Evolutionary conservation across 2,888 invertebrate species (phyloP), one percentile per base, ranked within the genome.

Genomic region (Trypoxylon attenuatum): DNA sequence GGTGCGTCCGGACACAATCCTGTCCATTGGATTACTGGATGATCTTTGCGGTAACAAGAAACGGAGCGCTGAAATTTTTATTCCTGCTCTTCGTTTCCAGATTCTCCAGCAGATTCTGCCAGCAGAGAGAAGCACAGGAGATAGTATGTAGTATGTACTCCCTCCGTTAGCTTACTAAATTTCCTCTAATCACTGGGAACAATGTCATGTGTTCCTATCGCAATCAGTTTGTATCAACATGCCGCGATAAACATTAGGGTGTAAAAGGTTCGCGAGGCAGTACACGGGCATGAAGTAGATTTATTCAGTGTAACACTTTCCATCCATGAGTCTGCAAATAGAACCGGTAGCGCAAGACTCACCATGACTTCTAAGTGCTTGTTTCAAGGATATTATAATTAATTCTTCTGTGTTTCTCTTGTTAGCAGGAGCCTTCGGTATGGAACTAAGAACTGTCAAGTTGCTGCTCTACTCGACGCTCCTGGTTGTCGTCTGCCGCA

Each of bases 401-500:
- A 3, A 29, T 10, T 8, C n/a, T 3, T 4, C 46, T 51, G 18
- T 57, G 45, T 63, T 55, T 64, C 59, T 41, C 59, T 41, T 78
- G 74, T 76, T 69, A 58, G 65, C 71, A 78, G 78, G 72, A 72
- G 65, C 72, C 61, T 61, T 60, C 70, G 64, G 58, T 68, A 84
- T 84, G 84, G 79, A 81, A 55, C 71, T 73, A 61, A 71, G 77
- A 58, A 73, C 57, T 49, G 57, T 47, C 53, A 64, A 55, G 41
- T 61, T 70, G 56, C 60, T 82, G 21, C 69, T 82, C 41, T 78
- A 76, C 64, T 70, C 83, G 58, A 60, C 83, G 51, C 76, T 87
- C 57, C 64, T 83, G 62, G 74, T 68, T 13, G 82, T 87, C 6
- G 81, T 87, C 42, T 83, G 88, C 47, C 88, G 87, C 16, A 89